Conservation (phyloP, 2,113 vertebrate species). For the Recurvirostra avosetta region DNA sequence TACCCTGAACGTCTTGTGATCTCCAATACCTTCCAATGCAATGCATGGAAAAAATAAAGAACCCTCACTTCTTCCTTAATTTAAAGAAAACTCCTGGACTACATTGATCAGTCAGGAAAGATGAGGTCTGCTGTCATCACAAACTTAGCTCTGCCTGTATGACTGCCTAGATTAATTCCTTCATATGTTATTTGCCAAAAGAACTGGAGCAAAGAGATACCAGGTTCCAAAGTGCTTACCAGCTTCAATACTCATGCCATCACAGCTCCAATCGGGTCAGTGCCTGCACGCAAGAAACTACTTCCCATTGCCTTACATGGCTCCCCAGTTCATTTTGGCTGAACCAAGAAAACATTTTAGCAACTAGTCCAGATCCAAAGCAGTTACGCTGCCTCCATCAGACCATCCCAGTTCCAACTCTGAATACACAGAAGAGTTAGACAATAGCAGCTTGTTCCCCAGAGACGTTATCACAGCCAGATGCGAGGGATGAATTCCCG, state of each 20-base stretch:
- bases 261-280: background rate
- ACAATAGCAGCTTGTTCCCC: slow-evolving; percentile 26
- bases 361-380: background rate
- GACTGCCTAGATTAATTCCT: background rate
- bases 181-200: background rate
- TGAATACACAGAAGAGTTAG: background rate
- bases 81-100: background rate
- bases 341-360: background rate
- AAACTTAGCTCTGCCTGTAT: background rate
- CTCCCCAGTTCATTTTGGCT: background rate
- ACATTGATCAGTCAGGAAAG: background rate
- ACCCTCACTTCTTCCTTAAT: background rate
- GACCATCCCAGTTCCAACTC: background rate
- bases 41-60: background rate
- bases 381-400: background rate
- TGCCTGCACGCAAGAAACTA: background rate
- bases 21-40: background rate
- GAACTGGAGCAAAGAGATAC: background rate
- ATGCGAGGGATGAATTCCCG: background rate
- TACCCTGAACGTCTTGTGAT: no score
- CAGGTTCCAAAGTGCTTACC: background rate
- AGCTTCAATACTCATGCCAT: background rate
- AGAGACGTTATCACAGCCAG: background rate
- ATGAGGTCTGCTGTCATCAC: background rate
- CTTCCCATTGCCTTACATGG: background rate